Evolutionary conservation across 2,797 vertebrate species (phyloP), one percentile per base, ranked within the genome.

Genomic region (Hipposideros larvatus): DNA sequence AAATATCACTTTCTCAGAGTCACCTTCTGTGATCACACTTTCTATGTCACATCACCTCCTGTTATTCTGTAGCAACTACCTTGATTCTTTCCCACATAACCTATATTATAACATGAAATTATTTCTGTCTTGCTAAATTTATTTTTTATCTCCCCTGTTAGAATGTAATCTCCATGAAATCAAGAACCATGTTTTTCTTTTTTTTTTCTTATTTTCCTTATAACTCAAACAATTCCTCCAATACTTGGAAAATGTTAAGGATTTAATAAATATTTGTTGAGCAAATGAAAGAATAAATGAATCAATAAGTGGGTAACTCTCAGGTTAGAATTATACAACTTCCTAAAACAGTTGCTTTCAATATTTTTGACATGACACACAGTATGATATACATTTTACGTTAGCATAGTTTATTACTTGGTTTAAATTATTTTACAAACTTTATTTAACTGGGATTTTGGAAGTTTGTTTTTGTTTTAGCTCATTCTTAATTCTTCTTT

Each of bases 261-360:
- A 53, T 41, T 83, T 48, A 90, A 41, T 94, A 63, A 74, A 26
- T 85, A 92, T 14, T 70, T 83, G 8, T 74, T 70, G 73, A 78
- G 55, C 26, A 96, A 90, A 79, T 53, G 13, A 66, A 94, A 94
- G 15, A 85, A 51, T 28, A 83, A 71, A 53, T 87, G 5, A 80
- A 79, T 79, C 31, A 61, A 46, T 24, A 95, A 37, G 7, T 4
- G 15, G n/a, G 1, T 78, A 78, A 91, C 4, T 37, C 68, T 86
- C 46, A 55, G 14, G 28, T 74, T 88, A 78, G 7, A 96, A 61
- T 68, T 66, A 77, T 19, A 5, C 24, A 92, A 28, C 48, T 75
- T 18, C 19, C 28, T 87, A 74, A 87, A 93, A 66, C 6, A 90
- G 7, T 73, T 28, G 16, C 37, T 73, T 26, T 87, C 28, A 92